Base-by-base conservation (phyloP, 2,888 invertebrate genomes). In the Tyria jacobaeae region DNA sequence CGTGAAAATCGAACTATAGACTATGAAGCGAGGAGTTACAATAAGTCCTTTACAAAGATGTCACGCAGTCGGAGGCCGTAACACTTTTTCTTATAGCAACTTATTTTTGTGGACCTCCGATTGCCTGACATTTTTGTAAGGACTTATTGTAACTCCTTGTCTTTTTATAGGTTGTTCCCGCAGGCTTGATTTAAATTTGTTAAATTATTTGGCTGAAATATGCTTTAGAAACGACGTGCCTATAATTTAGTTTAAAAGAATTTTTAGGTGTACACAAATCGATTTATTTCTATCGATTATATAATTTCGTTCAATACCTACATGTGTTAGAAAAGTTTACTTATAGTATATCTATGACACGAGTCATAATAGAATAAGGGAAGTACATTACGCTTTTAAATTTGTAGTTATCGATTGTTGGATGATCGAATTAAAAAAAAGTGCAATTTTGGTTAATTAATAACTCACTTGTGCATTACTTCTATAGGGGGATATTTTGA, bases 111-210 rank as follows among this genome's bases (percentile, higher is more conserved):
- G 50, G 57, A 52, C 59, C 63, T 64, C 63, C 63, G 63, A 63
- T 51, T 58, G 63, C 58, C 34, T 63, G 63, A 37, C 39, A 56
- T 57, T 17, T 56, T 59, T 63, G 63, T 62, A 53, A 57, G 63
- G 63, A 59, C 63, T 63, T 63, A 63, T 63, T 63, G 63, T 60
- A 56, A 60, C 59, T 64, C 59, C 55, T 60, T 64, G 54, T n/a
- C 44, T 31, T 51, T 52, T 12, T 55, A 21, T 37, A 35, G 37
- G 14, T 55, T 55, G 39, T 55, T 47, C 21, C 39, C 27, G 35
- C 24, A 56, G 35, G 3, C 25, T 4, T 56, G 37, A 52, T 64
- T 51, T 54, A 31, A 34, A 53, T 57, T 49, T 49, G n/a, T 44
- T 49, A 14, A 51, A 57, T 37, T 2, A 12, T 62, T 57, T 41